phyloP scores from a whole-genome alignment of 1,140 invertebrate genomes.

The Saccostrea cuccullata region DNA sequence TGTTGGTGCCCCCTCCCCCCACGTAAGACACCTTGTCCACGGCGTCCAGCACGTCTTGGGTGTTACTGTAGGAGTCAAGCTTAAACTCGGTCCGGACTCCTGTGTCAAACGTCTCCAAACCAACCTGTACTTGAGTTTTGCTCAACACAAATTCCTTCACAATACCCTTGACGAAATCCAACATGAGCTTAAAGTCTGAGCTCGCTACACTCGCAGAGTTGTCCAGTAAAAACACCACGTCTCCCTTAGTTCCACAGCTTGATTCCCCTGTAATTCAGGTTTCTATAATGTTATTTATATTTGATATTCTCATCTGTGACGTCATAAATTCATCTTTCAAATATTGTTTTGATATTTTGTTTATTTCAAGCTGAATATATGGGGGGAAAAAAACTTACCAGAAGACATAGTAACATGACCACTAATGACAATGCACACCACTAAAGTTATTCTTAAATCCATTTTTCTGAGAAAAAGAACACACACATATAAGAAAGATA shows the following conservation, averaged over 20 bases:
- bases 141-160: neutral
- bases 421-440: neutral
- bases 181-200: neutral
- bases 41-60: neutral
- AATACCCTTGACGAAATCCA: neutral
- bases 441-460: neutral
- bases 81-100: slow-evolving; percentile 2
- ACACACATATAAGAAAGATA: no score
- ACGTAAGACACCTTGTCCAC: slow-evolving; percentile 1
- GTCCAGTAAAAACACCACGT: slow-evolving; percentile 17
- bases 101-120: neutral
- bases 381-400: neutral
- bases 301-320: no score
- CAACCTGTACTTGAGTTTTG: neutral
- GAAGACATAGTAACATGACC: neutral
- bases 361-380: neutral
- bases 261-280: neutral
- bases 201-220: neutral
- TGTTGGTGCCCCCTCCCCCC: neutral
- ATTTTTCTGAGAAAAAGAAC: neutral
- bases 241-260: slow-evolving; percentile 38
- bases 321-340: no score
- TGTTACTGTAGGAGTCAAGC: neutral
- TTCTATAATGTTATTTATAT: no score
- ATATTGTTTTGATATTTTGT: no score